Conservation (phyloP, 2,888 invertebrate species). For the Apotomis betuletana region DNA sequence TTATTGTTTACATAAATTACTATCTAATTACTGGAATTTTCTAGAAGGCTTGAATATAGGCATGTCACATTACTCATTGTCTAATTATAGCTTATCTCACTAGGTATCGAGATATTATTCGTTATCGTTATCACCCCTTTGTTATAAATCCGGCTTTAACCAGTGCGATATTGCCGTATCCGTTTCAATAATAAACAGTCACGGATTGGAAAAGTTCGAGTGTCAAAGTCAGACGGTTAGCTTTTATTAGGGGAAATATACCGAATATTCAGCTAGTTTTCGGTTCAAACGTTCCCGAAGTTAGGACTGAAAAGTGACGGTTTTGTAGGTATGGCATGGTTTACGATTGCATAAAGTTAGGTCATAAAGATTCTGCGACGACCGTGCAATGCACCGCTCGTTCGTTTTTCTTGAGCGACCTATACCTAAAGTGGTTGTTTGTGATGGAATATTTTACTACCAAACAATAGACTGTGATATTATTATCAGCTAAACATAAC, state of each 20-base stretch:
- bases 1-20: too few relatives aligned
- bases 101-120: slow-evolving; percentile 3
- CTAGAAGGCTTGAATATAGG: neutral
- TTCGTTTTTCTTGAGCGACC: neutral
- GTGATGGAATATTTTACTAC: slow-evolving; percentile 28
- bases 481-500: slow-evolving; percentile 26
- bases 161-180: slow-evolving; percentile 7
- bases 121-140: slow-evolving; percentile 23
- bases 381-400: slow-evolving; percentile 28
- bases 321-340: slow-evolving; percentile 11
- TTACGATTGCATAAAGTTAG: slow-evolving; percentile 32
- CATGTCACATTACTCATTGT: slow-evolving; percentile 15
- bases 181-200: slow-evolving; percentile 14
- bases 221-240: neutral
- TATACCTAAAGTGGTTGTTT: slow-evolving; percentile 14
- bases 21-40: neutral
- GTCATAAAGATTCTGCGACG: slow-evolving; percentile 20
- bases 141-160: slow-evolving; percentile 9
- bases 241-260: neutral
- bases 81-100: slow-evolving; percentile 5
- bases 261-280: neutral
- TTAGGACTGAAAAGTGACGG: neutral
- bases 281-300: neutral
- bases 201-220: slow-evolving; percentile 1
- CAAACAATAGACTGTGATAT: slow-evolving; percentile 22